A percentile compares a stretch with the other conserved stretches of the same genome.
These are phyloP conservation scores for Glyphotaelius pellucidus DNA, from an alignment of 2,888 invertebrate genomes.

Conservation along the genomic window DNA sequence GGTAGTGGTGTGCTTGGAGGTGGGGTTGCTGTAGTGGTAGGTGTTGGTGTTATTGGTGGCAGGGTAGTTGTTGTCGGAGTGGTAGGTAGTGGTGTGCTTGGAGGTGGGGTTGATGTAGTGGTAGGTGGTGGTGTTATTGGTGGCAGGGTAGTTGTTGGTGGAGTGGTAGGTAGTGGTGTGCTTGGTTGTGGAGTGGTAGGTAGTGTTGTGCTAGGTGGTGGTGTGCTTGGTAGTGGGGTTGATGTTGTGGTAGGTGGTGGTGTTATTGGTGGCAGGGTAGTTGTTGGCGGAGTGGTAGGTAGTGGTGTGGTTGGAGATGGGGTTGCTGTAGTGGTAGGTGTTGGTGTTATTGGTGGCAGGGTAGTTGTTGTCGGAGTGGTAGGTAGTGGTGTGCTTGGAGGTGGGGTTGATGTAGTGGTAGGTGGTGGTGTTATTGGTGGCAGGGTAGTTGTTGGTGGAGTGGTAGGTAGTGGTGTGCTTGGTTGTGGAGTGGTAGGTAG, in stretches of 20 bases:
- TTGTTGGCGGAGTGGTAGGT: slow-evolving; percentile 59
- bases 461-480: slow-evolving; percentile 56
- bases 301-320: slow-evolving; percentile 47
- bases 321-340: slow-evolving; percentile 10
- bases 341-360: slow-evolving; percentile 37
- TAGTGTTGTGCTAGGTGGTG: slow-evolving; percentile 68
- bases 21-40: no score
- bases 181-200: slow-evolving; percentile 66
- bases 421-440: slow-evolving; percentile 66
- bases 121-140: slow-evolving; percentile 51
- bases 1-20: no score
- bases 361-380: slow-evolving; percentile 20
- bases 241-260: not conserved
- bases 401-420: not conserved
- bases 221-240: slow-evolving; percentile 65
- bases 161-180: slow-evolving; percentile 44
- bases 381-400: not conserved
- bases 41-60: no score
- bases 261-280: not conserved
- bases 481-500: slow-evolving; percentile 50
- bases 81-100: slow-evolving; percentile 55
- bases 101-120: slow-evolving; percentile 64
- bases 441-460: slow-evolving; percentile 15
- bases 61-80: no score
- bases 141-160: slow-evolving; percentile 61